Percentiles rank a stretch among this genome's conserved stretches.
These are phyloP conservation scores for Aphidius colemani DNA, from an alignment of 2,888 invertebrate species.

Conservation along the genomic window DNA sequence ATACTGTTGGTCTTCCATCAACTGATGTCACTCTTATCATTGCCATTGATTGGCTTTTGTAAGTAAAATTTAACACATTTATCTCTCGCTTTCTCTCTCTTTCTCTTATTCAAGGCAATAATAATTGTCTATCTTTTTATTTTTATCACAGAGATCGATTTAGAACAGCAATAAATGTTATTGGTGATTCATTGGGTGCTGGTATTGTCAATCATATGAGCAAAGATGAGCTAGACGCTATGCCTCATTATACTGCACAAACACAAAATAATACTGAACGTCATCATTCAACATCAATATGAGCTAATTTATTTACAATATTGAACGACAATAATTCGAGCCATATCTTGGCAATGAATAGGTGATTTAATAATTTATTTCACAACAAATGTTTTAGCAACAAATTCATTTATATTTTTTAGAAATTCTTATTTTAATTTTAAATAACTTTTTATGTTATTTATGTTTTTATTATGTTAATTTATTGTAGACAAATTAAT, in stretches of 20 bases:
- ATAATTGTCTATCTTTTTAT: neutral
- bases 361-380: slow-evolving; percentile 7
- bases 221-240: slow-evolving; percentile 60
- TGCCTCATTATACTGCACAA: slow-evolving; percentile 45
- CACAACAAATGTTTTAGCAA: slow-evolving; percentile 26
- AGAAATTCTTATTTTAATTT: neutral
- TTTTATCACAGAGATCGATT: slow-evolving; percentile 59
- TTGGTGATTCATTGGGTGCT: slow-evolving; percentile 73
- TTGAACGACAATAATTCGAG: slow-evolving; percentile 35
- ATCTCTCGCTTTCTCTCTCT: too few species aligned
- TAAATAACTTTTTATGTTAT: slow-evolving; percentile 22
- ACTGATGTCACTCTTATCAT: slow-evolving; percentile 71
- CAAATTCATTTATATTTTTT: slow-evolving; percentile 26
- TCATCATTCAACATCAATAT: slow-evolving; percentile 56
- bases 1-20: slow-evolving; percentile 72
- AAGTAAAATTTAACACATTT: slow-evolving; percentile 47
- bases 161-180: slow-evolving; percentile 68
- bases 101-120: neutral
- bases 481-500: slow-evolving; percentile 8
- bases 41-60: slow-evolving; percentile 75
- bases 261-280: slow-evolving; percentile 48
- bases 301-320: slow-evolving; percentile 36
- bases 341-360: slow-evolving; percentile 23
- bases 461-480: slow-evolving; percentile 4
- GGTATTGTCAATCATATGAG: slow-evolving; percentile 69